Base-by-base conservation (phyloP, 2,113 vertebrate genomes). In the Spea bombifrons region DNA sequence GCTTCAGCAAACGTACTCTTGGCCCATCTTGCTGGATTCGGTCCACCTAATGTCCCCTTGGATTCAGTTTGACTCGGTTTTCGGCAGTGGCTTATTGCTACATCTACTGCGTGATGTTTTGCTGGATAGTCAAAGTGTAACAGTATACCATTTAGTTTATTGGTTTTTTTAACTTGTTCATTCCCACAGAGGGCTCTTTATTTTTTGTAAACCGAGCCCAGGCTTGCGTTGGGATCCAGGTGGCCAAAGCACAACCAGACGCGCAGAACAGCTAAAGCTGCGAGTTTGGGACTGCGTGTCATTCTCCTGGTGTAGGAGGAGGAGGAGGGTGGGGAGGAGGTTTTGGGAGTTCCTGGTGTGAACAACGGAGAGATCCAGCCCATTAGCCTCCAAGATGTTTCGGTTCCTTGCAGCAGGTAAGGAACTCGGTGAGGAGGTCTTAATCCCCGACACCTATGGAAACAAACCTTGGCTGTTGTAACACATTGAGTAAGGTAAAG, bases 321-420 rank as follows among this genome's bases (percentile, higher is more conserved):
- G 64, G 8, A 50, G 78, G 78, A 47, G 64, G 8, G 63, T 50
- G 52, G 61, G 69, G 78, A 48, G 63, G 71, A 10, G 50, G 44
- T 61, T n/a, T 66, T 80, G 78, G 78, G 71, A 80, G 45, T 4
- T 10, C n/a, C 9, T 50, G 9, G 48, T 64, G 46, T 61, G 71
- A 80, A 63, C 71, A 74, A 17, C 63, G 61, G n/a, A 52, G 43
- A 57, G 52, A 6, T 68, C n/a, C 10, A 68, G 65, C 45, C 65
- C 66, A 67, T 10, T 45, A 16, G 16, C 49, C 43, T 73, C 12
- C 63, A 74, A 68, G 71, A 80, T 80, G 78, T 74, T 80, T 17
- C 71, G 71, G 12, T 80, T 80, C 71, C 71, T 80, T 59, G 78
- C 16, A 52, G 46, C 71, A 74, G 78, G 78, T 80, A 80, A 74